These are phyloP conservation scores for Lacerta bilineata DNA, from an alignment of 2,797 vertebrate genomes.

Conservation along the genomic window DNA sequence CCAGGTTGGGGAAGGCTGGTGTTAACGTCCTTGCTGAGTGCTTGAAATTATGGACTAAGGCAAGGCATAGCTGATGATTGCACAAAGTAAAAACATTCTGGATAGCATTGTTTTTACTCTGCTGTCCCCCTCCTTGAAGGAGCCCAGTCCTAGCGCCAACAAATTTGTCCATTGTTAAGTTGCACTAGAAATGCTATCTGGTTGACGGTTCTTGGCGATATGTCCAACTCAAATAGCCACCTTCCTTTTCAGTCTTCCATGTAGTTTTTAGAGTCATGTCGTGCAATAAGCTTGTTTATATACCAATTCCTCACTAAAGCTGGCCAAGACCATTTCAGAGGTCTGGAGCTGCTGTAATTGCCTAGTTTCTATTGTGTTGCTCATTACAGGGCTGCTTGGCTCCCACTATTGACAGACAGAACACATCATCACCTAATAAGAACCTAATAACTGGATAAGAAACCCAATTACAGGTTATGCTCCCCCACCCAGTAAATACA, in stretches of 20 bases:
- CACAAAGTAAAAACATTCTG: too few relatives aligned
- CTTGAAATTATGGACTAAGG: background rate
- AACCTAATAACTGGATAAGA: slow-evolving; percentile 59
- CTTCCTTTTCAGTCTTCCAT: slow-evolving; percentile 49
- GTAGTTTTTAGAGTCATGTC: slow-evolving; percentile 56
- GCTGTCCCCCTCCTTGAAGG: background rate
- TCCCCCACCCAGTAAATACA: slow-evolving; percentile 33
- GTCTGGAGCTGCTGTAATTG: slow-evolving; percentile 74
- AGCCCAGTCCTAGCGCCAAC: background rate
- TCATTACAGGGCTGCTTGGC: slow-evolving; percentile 73
- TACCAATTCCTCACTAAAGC: slow-evolving; percentile 69
- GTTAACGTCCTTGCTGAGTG: background rate
- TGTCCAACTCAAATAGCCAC: slow-evolving; percentile 35
- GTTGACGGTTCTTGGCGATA: slow-evolving; percentile 38
- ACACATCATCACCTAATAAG: slow-evolving; percentile 49
- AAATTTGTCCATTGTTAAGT: background rate
- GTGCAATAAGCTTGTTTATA: slow-evolving; percentile 71
- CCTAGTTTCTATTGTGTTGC: slow-evolving; percentile 66
- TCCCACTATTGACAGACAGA: slow-evolving; percentile 45
- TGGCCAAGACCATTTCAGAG: slow-evolving; percentile 58
- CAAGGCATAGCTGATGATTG: background rate
- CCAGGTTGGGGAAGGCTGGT: background rate
- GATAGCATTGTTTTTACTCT: background rate
- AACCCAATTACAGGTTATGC: slow-evolving; percentile 52
- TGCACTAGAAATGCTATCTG: slow-evolving; percentile 31